A percentile compares a stretch with the other conserved stretches of the same genome.
Conservation (phyloP, 1,140 invertebrate species). For the Galleria mellonella region DNA sequence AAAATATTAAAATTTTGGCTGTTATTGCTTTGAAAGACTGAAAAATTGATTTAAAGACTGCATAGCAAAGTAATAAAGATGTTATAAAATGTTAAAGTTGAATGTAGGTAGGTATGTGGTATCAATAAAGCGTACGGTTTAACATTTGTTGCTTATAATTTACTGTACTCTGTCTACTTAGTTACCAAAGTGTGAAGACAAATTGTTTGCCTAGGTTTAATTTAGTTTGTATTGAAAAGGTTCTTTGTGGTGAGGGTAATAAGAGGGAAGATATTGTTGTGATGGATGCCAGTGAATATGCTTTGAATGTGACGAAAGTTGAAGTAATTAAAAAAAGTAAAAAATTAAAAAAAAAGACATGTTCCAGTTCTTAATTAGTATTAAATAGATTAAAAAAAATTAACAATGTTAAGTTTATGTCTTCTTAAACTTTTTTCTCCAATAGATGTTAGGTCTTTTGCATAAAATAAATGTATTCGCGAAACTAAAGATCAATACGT, state of each 20-base stretch:
- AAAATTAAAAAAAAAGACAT: too few relatives aligned
- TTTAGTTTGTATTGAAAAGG: neutral
- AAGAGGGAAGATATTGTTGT: neutral
- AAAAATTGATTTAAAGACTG: conserved; percentile 9
- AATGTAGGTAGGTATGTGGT: too few relatives aligned
- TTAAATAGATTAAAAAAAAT: too few relatives aligned
- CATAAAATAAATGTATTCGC: too few relatives aligned
- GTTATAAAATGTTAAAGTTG: neutral
- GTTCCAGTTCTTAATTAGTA: too few relatives aligned
- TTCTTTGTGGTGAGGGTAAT: neutral
- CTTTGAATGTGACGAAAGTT: too few relatives aligned
- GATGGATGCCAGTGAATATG: too few relatives aligned
- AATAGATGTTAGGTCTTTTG: too few relatives aligned
- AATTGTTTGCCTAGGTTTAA: neutral
- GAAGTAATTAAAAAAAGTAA: too few relatives aligned
- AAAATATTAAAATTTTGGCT: conserved; percentile 5
- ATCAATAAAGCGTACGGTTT: neutral
- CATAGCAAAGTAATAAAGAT: conserved; percentile 1
- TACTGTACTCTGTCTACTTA: neutral
- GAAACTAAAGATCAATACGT: too few relatives aligned
- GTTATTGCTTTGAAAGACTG: conserved; percentile 9
- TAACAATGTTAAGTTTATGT: too few relatives aligned
- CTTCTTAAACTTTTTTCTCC: too few relatives aligned
- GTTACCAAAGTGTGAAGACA: conserved; percentile 4
- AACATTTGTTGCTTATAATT: neutral